Evolutionary conservation across 2,888 invertebrate genomes (phyloP).

Genomic region (Coenonympha glycerion): DNA sequence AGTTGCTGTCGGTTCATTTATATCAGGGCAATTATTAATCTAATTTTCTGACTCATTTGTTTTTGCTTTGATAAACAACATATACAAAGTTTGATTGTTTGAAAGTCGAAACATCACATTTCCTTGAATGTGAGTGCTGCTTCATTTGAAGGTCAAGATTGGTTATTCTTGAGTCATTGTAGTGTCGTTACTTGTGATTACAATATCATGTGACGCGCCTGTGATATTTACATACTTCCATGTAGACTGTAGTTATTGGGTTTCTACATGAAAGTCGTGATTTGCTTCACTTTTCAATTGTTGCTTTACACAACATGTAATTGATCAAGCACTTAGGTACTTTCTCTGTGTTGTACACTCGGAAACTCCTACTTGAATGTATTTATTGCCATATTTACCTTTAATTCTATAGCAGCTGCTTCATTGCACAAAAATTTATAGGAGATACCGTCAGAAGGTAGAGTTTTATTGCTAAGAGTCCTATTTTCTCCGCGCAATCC

Average conservation of each 20-base stretch:
- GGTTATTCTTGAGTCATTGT: constrained; percentile 46
- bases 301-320: constrained; percentile 42
- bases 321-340: constrained; percentile 40
- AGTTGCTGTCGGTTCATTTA: too few species aligned
- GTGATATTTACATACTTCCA: constrained; percentile 15
- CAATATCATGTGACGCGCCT: constrained; percentile 23
- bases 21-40: background rate
- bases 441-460: constrained; percentile 4
- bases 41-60: background rate
- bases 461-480: constrained; percentile 5
- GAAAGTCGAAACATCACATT: constrained; percentile 46
- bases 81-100: constrained; percentile 34
- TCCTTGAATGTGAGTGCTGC: constrained; percentile 34
- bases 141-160: constrained; percentile 52
- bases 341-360: constrained; percentile 43
- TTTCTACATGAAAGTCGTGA: constrained; percentile 40
- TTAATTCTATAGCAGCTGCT: constrained; percentile 4
- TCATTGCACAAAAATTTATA: constrained; percentile 11
- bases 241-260: constrained; percentile 28
- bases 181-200: constrained; percentile 27
- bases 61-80: too few species aligned
- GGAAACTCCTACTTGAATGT: constrained; percentile 14
- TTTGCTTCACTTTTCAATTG: constrained; percentile 58
- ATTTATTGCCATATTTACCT: constrained; percentile 11
- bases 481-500: constrained; percentile 3